These are phyloP conservation scores for Eulemur macaco DNA, from an alignment of 2,113 vertebrate species.

Conservation along the genomic window DNA sequence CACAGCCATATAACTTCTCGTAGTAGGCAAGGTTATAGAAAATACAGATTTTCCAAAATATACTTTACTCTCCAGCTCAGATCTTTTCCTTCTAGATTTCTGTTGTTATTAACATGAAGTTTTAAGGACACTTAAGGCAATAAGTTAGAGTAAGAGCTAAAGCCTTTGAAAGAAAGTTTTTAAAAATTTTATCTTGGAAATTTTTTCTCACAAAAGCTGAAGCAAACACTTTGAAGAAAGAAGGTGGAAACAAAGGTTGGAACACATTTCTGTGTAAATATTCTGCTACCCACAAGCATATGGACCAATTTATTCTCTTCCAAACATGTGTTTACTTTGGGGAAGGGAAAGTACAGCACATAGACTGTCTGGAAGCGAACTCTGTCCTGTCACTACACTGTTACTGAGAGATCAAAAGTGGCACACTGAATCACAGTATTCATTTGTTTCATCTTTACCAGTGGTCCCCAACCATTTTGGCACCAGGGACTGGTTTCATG, in stretches of 20 bases:
- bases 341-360: neutral
- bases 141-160: neutral
- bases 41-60: neutral
- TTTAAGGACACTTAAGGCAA: neutral
- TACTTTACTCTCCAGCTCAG: neutral
- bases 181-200: neutral
- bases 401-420: neutral
- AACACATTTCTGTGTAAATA: neutral
- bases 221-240: neutral
- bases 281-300: neutral
- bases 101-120: neutral
- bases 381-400: too few species aligned
- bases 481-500: too few species aligned
- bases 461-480: too few species aligned
- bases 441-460: neutral
- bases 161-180: neutral
- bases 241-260: neutral
- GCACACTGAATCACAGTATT: rapidly evolving
- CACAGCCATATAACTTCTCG: too few species aligned
- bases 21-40: neutral
- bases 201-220: neutral
- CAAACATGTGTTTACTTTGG: neutral
- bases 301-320: neutral
- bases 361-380: neutral
- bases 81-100: neutral